Evolutionary conservation across 1,140 invertebrate species (phyloP), one percentile per base, ranked within the genome.

Genomic region (Telenomus remus): DNA sequence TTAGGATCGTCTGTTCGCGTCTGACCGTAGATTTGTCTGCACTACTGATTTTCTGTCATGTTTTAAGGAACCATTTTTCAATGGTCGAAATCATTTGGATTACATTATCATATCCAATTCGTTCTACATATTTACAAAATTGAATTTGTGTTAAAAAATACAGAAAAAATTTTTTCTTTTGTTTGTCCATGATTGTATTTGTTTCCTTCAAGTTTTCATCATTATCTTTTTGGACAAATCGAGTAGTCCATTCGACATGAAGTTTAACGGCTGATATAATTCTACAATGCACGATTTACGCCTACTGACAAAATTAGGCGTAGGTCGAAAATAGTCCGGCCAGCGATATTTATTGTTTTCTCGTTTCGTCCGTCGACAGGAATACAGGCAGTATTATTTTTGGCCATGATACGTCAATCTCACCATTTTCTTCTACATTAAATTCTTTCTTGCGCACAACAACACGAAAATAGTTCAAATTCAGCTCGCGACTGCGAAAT

Each of bases 281-380:
- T 66, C 50, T 54, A 44, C 54, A 39, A 53, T 50, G 49, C n/a
- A 37, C 51, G 47, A 69, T 47, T 59, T 60, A 47, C 16, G 47
- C 13, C 37, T 15, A 42, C 16, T n/a, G 11, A 48, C 43, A 44
- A 54, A 69, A 69, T 69, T 60, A 68, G 54, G 54, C 49, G 12
- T 63, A 51, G 50, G 44, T 56, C 47, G 42, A 72, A 72, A 72
- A 72, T 72, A 73, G 61, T 39, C 33, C 10, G 54, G 55, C 44
- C 56, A 73, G 55, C 49, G 61, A 73, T 74, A 66, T 74, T 74
- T 74, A 66, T 74, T 74, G 71, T 74, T 74, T 74, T 74, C 63
- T 61, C 50, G 63, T 65, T 66, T 61, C 61, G 55, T 55, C 49
- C 56, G 61, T 61, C 61, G 70, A 66, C 61, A 39, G 70, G 59